A percentile compares a stretch with the other conserved stretches of the same genome.
phyloP scores from a whole-genome alignment of 2,113 vertebrate species.

The Upupa epops region DNA sequence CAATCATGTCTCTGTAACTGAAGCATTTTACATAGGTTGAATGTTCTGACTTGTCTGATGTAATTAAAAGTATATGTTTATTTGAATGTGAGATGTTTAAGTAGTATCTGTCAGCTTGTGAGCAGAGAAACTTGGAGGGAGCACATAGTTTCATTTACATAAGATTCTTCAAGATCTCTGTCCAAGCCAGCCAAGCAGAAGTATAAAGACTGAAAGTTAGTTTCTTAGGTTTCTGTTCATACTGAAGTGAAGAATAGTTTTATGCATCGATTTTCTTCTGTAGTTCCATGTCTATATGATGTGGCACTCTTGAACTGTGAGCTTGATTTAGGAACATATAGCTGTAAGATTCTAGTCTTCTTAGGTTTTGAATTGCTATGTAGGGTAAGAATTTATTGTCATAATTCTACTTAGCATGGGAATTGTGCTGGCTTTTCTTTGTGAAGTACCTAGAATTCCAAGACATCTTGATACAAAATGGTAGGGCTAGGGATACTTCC shows the following conservation, averaged over 20 bases:
- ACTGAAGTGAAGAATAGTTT: not conserved
- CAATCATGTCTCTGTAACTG: accelerated
- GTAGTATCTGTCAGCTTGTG: not conserved
- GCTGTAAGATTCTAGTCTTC: not conserved
- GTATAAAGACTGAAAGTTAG: not conserved
- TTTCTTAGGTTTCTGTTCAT: not conserved
- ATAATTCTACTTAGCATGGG: not conserved
- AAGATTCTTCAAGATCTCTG: not conserved
- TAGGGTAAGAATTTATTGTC: not conserved
- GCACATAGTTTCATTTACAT: not conserved
- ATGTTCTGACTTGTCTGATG: not conserved
- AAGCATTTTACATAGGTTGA: not conserved
- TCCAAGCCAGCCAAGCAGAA: not conserved
- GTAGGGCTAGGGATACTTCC: not conserved
- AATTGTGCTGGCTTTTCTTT: not conserved
- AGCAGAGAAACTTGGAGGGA: not conserved
- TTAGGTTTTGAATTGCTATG: not conserved
- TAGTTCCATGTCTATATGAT: not conserved
- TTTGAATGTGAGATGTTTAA: not conserved
- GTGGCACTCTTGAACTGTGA: not conserved
- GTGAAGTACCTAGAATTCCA: not conserved
- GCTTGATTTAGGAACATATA: not conserved
- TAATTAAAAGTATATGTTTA: not conserved
- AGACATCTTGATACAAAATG: not conserved
- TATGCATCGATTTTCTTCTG: not conserved